Percentiles rank a stretch among this genome's conserved stretches.
These are phyloP conservation scores for Cryptus armator DNA, from an alignment of 2,888 invertebrate genomes.

Conservation along the genomic window DNA sequence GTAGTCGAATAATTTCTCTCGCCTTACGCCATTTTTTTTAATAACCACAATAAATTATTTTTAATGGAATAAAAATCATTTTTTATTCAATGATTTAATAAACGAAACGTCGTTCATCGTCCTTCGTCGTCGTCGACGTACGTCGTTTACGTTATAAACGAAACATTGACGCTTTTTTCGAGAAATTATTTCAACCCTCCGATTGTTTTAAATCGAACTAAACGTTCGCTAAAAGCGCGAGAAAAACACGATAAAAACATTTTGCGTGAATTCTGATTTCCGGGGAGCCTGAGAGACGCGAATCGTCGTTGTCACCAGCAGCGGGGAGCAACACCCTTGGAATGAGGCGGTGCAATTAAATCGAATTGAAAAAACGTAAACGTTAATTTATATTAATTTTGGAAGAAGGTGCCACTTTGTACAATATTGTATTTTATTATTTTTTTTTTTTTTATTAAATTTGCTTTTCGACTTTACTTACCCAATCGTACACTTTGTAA, in stretches of 20 bases:
- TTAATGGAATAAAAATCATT: too few relatives aligned
- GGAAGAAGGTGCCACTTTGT: constrained; percentile 67
- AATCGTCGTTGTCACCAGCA: constrained; percentile 43
- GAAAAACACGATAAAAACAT: constrained; percentile 44
- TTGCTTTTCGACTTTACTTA: constrained; percentile 62
- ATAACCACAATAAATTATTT: neutral
- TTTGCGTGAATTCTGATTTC: constrained; percentile 30
- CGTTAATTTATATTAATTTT: constrained; percentile 29
- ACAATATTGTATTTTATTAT: constrained; percentile 44
- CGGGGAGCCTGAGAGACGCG: constrained; percentile 68
- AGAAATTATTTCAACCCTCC: constrained; percentile 64
- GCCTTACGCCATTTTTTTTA: neutral
- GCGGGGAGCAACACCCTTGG: constrained; percentile 49
- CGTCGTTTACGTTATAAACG: too few relatives aligned
- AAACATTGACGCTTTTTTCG: neutral
- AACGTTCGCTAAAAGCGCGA: constrained; percentile 59
- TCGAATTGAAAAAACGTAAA: neutral
- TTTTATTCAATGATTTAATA: neutral
- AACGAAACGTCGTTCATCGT: too few relatives aligned
- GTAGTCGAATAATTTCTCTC: constrained; percentile 57
- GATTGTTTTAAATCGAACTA: constrained; percentile 48
- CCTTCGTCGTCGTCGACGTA: too few relatives aligned
- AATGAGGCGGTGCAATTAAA: neutral
- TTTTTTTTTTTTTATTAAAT: constrained; percentile 10
- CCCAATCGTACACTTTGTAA: constrained; percentile 43